Conservation (phyloP, 2,797 vertebrate species). For the Spea hammondii region DNA sequence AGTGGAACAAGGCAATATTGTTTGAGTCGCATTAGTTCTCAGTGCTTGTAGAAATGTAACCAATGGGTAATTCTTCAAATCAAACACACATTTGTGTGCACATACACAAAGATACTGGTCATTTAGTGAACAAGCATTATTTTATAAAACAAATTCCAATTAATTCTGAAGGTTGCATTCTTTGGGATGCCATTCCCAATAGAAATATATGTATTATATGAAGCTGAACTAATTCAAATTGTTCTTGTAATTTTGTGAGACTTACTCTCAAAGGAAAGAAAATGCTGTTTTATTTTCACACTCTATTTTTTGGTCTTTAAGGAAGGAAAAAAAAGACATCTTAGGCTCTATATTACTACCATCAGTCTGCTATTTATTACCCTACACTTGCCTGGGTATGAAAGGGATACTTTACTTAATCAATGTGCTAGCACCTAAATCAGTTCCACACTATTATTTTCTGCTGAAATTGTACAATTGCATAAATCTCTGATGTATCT, state of each 20-base stretch:
- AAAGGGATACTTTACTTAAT: slow-evolving; percentile 37
- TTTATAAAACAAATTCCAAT: slow-evolving; percentile 24
- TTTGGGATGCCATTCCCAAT: slow-evolving; percentile 30
- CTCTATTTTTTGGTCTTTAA: slow-evolving; percentile 4
- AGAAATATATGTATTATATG: slow-evolving; percentile 42
- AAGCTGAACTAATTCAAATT: slow-evolving; percentile 49
- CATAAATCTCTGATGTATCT: slow-evolving; percentile 14
- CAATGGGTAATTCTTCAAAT: too few species aligned
- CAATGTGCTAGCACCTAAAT: slow-evolving; percentile 23
- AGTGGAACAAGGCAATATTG: too few species aligned
- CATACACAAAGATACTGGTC: too few species aligned
- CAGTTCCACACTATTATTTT: slow-evolving; percentile 24
- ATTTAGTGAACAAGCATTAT: too few species aligned
- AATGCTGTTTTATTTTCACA: slow-evolving; percentile 7
- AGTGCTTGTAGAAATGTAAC: too few species aligned
- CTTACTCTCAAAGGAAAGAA: slow-evolving; percentile 14
- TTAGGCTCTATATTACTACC: slow-evolving; percentile 20
- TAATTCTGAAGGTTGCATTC: slow-evolving; percentile 32
- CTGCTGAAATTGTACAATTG: slow-evolving; percentile 17
- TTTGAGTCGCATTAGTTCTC: too few species aligned
- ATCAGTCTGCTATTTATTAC: slow-evolving; percentile 30
- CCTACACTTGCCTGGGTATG: slow-evolving; percentile 20
- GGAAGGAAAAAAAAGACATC: slow-evolving; percentile 1
- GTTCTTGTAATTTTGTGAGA: slow-evolving; percentile 31
- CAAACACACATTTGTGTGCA: too few species aligned